A percentile compares a stretch with the other conserved stretches of the same genome.
Evolutionary conservation across 2,113 vertebrate genomes (phyloP).

Genomic region (Polypterus bichir): DNA sequence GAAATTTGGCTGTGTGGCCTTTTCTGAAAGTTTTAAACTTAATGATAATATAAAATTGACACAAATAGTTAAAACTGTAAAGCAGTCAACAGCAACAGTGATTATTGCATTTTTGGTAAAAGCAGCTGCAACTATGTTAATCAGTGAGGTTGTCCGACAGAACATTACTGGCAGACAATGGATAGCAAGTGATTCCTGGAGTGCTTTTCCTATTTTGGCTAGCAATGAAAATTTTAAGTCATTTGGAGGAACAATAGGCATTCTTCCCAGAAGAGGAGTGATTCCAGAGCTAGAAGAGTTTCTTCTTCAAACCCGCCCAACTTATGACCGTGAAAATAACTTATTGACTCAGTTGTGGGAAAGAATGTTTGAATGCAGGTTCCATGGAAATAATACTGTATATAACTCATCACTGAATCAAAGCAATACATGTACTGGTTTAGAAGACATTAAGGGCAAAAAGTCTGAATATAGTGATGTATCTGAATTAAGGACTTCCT

Average conservation of each 20-base stretch:
- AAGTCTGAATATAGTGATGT: no score
- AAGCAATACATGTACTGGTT: no score
- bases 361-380: constrained; percentile 6
- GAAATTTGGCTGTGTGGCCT: constrained; percentile 9
- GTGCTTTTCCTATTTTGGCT: constrained; percentile 2
- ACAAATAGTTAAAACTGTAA: constrained; percentile 11
- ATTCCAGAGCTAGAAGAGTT: constrained; percentile 17
- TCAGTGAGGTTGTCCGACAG: constrained; percentile 10
- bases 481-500: no score
- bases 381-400: no score
- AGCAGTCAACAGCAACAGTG: constrained; percentile 11
- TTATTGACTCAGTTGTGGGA: constrained; percentile 14
- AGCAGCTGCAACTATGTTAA: constrained; percentile 1
- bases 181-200: constrained; percentile 18
- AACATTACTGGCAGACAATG: constrained; percentile 13
- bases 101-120: constrained; percentile 15
- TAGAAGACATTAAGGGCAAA: no score
- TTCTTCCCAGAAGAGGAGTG: constrained; percentile 9
- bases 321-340: background rate
- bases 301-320: constrained; percentile 4
- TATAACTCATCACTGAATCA: no score
- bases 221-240: background rate
- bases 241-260: constrained; percentile 15
- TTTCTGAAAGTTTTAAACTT: constrained; percentile 7
- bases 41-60: constrained; percentile 7